Conservation (phyloP, 2,888 invertebrate genomes). For the Trimorus sp. region DNA sequence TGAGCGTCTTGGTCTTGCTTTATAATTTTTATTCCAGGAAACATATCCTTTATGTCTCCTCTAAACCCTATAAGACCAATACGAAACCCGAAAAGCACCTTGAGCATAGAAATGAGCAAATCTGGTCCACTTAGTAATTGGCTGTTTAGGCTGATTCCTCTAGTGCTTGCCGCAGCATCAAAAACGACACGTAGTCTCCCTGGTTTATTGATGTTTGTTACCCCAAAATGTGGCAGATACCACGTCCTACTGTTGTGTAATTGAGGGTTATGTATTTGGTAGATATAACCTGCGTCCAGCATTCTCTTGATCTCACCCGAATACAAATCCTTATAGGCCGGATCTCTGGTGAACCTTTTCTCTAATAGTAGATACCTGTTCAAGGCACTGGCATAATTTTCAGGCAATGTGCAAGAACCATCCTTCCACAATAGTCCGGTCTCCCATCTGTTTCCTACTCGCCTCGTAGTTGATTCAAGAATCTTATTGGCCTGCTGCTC, state of each 20-base stretch:
- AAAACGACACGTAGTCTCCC: conserved; percentile 68
- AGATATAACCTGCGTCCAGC: not conserved
- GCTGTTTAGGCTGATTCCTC: conserved; percentile 67
- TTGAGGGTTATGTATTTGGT: not conserved
- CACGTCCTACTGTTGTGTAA: conserved; percentile 19
- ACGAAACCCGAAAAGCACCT: conserved; percentile 75
- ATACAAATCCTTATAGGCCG: not conserved
- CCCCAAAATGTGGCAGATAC: conserved; percentile 60
- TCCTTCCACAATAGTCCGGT: conserved; percentile 28
- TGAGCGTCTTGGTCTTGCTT: conserved; percentile 14
- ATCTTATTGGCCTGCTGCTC: conserved; percentile 18
- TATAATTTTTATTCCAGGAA: conserved; percentile 51
- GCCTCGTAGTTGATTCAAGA: conserved; percentile 17
- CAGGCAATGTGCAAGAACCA: not conserved
- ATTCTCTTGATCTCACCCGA: not conserved
- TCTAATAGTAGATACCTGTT: not conserved
- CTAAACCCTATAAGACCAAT: conserved; percentile 72
- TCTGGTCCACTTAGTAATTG: conserved; percentile 73
- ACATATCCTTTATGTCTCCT: conserved; percentile 74
- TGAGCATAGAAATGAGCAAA: conserved; percentile 70
- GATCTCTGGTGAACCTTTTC: not conserved
- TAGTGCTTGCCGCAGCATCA: conserved; percentile 70
- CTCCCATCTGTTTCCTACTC: conserved; percentile 33
- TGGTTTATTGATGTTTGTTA: conserved; percentile 67
- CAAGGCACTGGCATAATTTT: not conserved